These are phyloP conservation scores for Meiosimyza decipiens DNA, from an alignment of 2,888 invertebrate genomes.

Conservation along the genomic window DNA sequence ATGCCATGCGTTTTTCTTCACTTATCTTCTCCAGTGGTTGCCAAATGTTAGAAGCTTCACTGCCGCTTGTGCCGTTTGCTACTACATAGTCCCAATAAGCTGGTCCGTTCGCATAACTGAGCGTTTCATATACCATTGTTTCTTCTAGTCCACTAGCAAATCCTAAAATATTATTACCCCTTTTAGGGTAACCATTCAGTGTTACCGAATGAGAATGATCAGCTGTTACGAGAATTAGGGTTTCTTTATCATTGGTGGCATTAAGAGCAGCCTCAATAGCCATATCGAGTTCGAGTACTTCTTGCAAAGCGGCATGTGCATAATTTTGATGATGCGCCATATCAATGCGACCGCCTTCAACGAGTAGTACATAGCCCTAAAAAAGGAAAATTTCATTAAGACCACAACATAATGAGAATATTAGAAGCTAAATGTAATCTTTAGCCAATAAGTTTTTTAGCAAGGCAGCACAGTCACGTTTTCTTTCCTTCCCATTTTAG, in stretches of 20 bases:
- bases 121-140: slow-evolving; percentile 69
- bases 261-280: slow-evolving; percentile 71
- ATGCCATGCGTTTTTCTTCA: slow-evolving; percentile 56
- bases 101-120: slow-evolving; percentile 75
- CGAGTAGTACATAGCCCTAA: slow-evolving; percentile 70
- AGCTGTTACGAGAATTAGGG: slow-evolving; percentile 75
- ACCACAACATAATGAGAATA: no score
- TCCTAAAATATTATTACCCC: slow-evolving; percentile 71
- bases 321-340: slow-evolving; percentile 75
- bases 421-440: no score
- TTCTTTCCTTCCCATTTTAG: no score
- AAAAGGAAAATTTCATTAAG: slow-evolving; percentile 46
- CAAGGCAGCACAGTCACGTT: no score
- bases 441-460: no score
- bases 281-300: slow-evolving; percentile 73
- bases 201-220: slow-evolving; percentile 75
- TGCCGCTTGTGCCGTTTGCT: slow-evolving; percentile 52
- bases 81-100: slow-evolving; percentile 70
- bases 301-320: slow-evolving; percentile 72
- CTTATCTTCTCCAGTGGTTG: slow-evolving; percentile 49
- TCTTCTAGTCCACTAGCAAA: slow-evolving; percentile 62
- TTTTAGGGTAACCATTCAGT: slow-evolving; percentile 72
- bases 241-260: slow-evolving; percentile 69
- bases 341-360: slow-evolving; percentile 74
- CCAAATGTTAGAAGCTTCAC: slow-evolving; percentile 54